phyloP scores from a whole-genome alignment of 1,140 invertebrate species.

The Drosophila santomea region DNA sequence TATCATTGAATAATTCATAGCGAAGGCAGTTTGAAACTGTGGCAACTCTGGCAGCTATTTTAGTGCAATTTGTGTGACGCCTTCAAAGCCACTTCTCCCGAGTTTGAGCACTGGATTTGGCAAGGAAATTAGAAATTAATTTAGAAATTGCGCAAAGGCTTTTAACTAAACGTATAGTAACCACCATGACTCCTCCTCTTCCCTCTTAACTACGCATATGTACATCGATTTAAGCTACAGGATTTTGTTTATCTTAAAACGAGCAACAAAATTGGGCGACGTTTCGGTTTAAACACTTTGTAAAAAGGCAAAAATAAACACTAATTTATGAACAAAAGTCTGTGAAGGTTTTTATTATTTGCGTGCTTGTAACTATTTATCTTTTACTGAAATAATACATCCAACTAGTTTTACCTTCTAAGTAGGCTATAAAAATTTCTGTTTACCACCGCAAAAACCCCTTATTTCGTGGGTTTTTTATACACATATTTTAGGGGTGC shows the following conservation, averaged over 20 bases:
- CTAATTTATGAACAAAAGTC: conserved; percentile 32
- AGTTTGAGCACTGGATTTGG: background rate
- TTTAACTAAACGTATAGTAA: conserved; percentile 24
- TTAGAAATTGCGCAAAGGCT: conserved; percentile 32
- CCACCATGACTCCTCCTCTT: conserved; percentile 20
- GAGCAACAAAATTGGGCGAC: conserved; percentile 29
- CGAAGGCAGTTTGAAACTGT: conserved; percentile 73
- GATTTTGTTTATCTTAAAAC: conserved; percentile 9
- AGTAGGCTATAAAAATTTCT: background rate
- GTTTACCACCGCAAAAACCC: background rate
- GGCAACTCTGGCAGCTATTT: conserved; percentile 40
- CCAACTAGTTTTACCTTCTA: background rate
- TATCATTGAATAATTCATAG: conserved; percentile 50
- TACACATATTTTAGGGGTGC: background rate
- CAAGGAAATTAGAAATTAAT: conserved; percentile 8
- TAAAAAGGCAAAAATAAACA: conserved; percentile 52
- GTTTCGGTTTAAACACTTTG: conserved; percentile 35
- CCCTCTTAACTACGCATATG: conserved; percentile 25
- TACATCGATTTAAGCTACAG: conserved; percentile 36
- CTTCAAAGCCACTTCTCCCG: conserved; percentile 1
- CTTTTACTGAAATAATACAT: background rate
- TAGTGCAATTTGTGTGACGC: conserved; percentile 46
- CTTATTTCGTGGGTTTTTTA: background rate
- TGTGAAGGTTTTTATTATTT: background rate
- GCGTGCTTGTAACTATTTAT: too few species aligned